These are phyloP conservation scores for Globicephala melas DNA, from an alignment of 2,113 vertebrate genomes.

Conservation along the genomic window DNA sequence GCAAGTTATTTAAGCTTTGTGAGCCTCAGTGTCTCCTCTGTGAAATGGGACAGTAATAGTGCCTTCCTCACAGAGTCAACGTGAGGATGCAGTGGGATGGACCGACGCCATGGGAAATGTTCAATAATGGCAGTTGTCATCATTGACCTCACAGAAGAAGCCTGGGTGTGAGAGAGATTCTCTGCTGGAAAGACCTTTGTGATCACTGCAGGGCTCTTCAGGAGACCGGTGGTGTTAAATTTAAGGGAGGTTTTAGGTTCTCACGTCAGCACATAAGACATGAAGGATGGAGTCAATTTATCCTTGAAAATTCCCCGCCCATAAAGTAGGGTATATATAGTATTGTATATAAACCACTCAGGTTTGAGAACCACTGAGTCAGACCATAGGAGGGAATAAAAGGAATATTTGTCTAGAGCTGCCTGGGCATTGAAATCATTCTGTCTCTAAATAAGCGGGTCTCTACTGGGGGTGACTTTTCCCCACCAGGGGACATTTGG, in stretches of 20 bases:
- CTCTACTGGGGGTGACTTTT: background rate
- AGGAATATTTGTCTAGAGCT: background rate
- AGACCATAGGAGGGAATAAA: background rate
- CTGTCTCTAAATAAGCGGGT: background rate
- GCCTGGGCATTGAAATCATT: background rate
- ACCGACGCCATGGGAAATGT: accelerated
- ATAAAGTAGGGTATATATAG: background rate
- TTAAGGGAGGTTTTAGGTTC: background rate
- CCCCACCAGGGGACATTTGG: background rate
- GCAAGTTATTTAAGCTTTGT: too few relatives aligned
- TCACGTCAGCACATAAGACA: background rate
- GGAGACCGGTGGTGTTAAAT: background rate
- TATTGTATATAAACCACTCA: background rate
- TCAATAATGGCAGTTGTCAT: background rate
- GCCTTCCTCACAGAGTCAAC: accelerated
- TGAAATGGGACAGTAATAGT: background rate
- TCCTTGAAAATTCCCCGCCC: background rate
- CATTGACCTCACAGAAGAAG: accelerated
- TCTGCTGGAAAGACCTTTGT: background rate
- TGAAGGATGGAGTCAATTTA: background rate
- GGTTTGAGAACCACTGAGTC: background rate
- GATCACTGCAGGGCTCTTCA: background rate
- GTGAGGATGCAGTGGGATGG: accelerated
- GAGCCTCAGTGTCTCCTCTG: background rate
- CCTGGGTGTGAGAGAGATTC: background rate